These are phyloP conservation scores for Hirundichthys speculiger DNA, from an alignment of 2,113 vertebrate genomes.

Conservation along the genomic window DNA sequence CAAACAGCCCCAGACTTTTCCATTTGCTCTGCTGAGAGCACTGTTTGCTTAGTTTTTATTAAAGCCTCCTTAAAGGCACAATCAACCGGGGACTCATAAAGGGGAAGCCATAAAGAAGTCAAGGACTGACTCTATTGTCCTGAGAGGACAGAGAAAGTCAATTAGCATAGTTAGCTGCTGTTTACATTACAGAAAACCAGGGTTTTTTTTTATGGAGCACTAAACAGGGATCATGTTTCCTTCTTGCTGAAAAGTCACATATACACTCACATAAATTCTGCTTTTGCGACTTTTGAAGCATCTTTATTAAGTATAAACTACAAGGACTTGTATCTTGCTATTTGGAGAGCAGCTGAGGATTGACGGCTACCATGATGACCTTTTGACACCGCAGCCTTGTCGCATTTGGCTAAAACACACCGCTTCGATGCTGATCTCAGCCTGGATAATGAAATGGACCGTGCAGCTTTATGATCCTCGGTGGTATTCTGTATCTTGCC, in stretches of 20 bases:
- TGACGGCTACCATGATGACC: conserved; percentile 36
- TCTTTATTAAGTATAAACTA: conserved; percentile 21
- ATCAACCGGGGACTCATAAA: conserved; percentile 62
- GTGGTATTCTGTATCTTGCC: neutral
- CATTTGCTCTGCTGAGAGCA: conserved; percentile 52
- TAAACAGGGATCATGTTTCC: conserved; percentile 19
- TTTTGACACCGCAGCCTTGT: neutral
- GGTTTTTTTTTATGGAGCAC: conserved; percentile 5
- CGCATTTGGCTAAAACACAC: conserved; percentile 21
- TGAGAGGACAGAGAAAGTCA: conserved; percentile 62
- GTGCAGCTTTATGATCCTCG: neutral
- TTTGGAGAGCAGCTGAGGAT: conserved; percentile 26
- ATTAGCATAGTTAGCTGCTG: conserved; percentile 55
- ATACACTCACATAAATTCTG: conserved; percentile 2
- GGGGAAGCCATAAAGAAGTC: conserved; percentile 74
- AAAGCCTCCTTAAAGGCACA: conserved; percentile 61
- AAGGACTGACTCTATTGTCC: conserved; percentile 62
- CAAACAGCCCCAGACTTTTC: conserved; percentile 32
- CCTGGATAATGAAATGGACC: conserved; percentile 9
- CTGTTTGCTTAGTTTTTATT: conserved; percentile 72
- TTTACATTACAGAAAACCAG: conserved; percentile 31
- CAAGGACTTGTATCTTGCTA: conserved; percentile 7
- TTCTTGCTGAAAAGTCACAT: conserved; percentile 15
- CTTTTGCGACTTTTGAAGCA: conserved; percentile 33
- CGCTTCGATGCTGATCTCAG: conserved; percentile 20